A percentile compares a stretch with the other conserved stretches of the same genome.
Evolutionary conservation across 2,797 vertebrate genomes (phyloP).

Genomic region (Amblyraja radiata): DNA sequence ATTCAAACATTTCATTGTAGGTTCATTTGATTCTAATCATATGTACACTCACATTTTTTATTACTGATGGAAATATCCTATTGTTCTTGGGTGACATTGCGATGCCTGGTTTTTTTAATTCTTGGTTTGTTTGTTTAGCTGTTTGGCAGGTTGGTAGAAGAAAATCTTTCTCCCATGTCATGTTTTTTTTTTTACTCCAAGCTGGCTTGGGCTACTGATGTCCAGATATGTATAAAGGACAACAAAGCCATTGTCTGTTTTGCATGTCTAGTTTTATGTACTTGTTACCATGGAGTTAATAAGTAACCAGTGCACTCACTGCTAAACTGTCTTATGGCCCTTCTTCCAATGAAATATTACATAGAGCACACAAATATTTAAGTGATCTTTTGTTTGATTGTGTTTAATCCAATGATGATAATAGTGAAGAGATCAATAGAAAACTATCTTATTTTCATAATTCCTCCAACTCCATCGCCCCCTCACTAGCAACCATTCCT

Average conservation of each 20-base stretch:
- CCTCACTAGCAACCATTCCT: background rate
- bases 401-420: too few species aligned
- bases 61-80: background rate
- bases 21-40: background rate
- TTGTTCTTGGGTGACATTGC: background rate
- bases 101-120: background rate
- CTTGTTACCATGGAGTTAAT: background rate
- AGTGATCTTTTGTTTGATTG: background rate
- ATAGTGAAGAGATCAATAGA: background rate
- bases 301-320: background rate
- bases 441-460: background rate
- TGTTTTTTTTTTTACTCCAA: background rate
- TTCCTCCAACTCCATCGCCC: background rate
- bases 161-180: background rate
- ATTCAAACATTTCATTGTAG: background rate
- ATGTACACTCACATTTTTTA: background rate
- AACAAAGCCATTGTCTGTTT: background rate
- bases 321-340: background rate
- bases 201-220: background rate
- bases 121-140: background rate
- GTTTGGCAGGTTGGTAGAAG: background rate
- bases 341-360: background rate
- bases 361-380: too few species aligned
- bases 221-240: background rate
- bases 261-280: conserved; percentile 1